These are phyloP conservation scores for Xenentodon cancila DNA, from an alignment of 2,797 vertebrate genomes.

Conservation along the genomic window DNA sequence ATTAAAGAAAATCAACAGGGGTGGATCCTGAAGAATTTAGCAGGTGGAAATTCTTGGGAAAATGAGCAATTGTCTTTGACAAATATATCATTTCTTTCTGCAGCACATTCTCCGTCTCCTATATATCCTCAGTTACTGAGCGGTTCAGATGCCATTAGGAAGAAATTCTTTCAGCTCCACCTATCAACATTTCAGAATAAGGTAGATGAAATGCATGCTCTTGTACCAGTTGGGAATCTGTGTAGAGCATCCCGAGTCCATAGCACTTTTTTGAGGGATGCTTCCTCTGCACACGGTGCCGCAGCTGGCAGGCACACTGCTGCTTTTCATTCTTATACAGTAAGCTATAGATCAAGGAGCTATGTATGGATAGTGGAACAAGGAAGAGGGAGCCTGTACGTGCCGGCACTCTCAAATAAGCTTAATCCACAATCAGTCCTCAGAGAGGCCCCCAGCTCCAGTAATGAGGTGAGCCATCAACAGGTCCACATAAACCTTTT, in stretches of 20 bases:
- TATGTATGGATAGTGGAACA: conserved; percentile 64
- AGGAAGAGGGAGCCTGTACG: conserved; percentile 53
- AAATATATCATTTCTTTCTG: too few species aligned
- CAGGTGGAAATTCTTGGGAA: too few species aligned
- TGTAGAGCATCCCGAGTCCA: conserved; percentile 16
- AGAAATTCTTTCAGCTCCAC: conserved; percentile 28
- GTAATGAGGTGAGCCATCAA: conserved; percentile 76
- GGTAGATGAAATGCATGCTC: conserved; percentile 32
- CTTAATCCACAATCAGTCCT: conserved; percentile 78
- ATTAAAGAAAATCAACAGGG: too few species aligned
- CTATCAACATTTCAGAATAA: conserved; percentile 44
- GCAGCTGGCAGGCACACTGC: conserved; percentile 9
- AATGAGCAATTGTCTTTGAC: too few species aligned
- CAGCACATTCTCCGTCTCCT: too few species aligned
- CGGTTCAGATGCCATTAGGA: conserved; percentile 40
- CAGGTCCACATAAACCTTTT: conserved; percentile 61
- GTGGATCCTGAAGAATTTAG: too few species aligned
- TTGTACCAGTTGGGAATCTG: conserved; percentile 12
- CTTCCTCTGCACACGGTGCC: conserved; percentile 16
- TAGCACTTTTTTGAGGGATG: conserved; percentile 25
- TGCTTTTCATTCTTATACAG: conserved; percentile 51
- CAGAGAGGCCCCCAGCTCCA: conserved; percentile 65
- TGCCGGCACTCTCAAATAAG: conserved; percentile 69
- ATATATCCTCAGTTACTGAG: conserved; percentile 12
- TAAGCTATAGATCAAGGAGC: conserved; percentile 48